phyloP scores from a whole-genome alignment of 2,888 invertebrate genomes.

The Neoascia interrupta region DNA sequence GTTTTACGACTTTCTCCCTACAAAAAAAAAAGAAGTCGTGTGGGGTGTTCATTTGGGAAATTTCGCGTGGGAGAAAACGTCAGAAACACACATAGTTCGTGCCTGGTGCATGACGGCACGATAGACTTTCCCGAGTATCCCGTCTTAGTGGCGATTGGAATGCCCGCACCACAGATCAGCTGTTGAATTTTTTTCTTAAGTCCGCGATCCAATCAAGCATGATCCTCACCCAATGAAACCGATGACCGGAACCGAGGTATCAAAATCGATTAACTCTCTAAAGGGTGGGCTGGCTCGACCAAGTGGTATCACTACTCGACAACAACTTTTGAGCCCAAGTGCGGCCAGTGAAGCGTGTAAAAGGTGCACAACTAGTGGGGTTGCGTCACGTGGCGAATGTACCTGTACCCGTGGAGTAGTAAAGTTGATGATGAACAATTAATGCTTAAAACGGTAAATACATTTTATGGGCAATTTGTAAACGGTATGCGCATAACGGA shows the following conservation, averaged over 20 bases:
- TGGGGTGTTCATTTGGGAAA: conserved; percentile 11
- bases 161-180: conserved; percentile 39
- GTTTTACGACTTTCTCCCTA: conserved; percentile 9
- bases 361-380: conserved; percentile 72
- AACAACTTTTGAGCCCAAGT: conserved; percentile 10
- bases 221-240: conserved; percentile 63
- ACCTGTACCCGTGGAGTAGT: conserved; percentile 48
- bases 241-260: conserved; percentile 59
- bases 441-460: conserved; percentile 70
- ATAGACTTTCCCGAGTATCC: conserved; percentile 11
- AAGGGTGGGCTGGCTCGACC: conserved; percentile 36
- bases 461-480: conserved; percentile 77
- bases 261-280: conserved; percentile 60
- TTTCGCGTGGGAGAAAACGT: conserved; percentile 32
- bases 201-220: conserved; percentile 53
- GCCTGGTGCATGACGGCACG: conserved; percentile 14
- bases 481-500: conserved; percentile 57
- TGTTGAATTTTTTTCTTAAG: conserved; percentile 43
- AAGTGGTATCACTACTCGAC: conserved; percentile 5
- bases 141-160: conserved; percentile 11
- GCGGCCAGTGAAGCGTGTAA: conserved; percentile 73
- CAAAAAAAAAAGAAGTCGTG: too few species aligned
- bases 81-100: conserved; percentile 27
- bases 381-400: conserved; percentile 73
- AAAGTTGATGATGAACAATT: conserved; percentile 68